Conservation (phyloP, 2,113 vertebrate genomes). For the Salvator merianae region DNA sequence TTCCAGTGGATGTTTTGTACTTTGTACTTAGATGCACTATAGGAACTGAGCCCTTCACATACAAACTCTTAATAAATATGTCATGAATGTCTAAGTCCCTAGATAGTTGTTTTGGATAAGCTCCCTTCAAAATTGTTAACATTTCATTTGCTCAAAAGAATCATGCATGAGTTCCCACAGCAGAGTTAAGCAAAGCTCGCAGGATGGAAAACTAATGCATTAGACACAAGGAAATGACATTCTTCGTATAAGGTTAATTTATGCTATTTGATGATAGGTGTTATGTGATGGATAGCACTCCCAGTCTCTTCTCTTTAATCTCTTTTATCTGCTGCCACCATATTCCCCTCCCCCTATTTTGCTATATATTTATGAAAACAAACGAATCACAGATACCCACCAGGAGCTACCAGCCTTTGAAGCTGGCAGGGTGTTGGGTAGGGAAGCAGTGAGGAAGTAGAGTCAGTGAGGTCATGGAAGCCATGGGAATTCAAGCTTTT, state of each 20-base stretch:
- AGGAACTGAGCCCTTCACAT: slow-evolving; percentile 40
- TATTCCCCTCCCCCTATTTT: not conserved
- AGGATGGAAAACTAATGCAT: not conserved
- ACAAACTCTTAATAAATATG: slow-evolving; percentile 53
- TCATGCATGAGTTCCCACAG: slow-evolving; percentile 44
- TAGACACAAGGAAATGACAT: slow-evolving; percentile 32
- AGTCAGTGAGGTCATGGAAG: no score
- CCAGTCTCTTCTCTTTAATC: no score
- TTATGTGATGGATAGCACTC: no score
- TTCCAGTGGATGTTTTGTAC: slow-evolving; percentile 18
- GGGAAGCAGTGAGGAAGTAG: no score
- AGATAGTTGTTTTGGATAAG: slow-evolving; percentile 42
- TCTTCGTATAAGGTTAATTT: not conserved
- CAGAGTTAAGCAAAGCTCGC: slow-evolving; percentile 28
- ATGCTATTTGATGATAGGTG: not conserved
- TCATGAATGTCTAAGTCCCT: slow-evolving; percentile 30
- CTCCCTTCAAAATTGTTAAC: slow-evolving; percentile 49
- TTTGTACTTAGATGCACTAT: slow-evolving; percentile 44
- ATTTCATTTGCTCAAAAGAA: slow-evolving; percentile 30
- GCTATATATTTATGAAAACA: not conserved
- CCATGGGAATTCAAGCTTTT: no score
- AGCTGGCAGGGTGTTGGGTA: no score
- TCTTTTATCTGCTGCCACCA: not conserved
- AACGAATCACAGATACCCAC: no score
- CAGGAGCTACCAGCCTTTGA: no score